phyloP scores from a whole-genome alignment of 2,797 vertebrate genomes.

The Telmatherina bonti region DNA sequence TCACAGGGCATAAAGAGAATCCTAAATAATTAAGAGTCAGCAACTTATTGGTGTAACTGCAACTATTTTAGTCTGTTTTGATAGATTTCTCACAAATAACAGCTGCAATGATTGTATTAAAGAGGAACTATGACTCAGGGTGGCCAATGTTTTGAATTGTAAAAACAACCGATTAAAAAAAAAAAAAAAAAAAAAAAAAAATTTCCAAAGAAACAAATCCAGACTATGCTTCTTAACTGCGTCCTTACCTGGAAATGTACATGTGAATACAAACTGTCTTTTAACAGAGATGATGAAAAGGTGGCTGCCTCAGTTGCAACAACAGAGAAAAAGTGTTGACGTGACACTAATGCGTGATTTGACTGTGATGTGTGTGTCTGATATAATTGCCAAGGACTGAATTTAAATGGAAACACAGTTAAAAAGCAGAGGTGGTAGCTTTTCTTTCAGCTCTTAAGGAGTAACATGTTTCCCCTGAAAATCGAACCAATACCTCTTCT shows the following conservation, averaged over 20 bases:
- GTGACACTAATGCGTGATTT: background rate
- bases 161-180: background rate
- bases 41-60: too few species aligned
- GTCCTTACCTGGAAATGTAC: background rate
- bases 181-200: too few species aligned
- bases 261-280: slow-evolving; percentile 1
- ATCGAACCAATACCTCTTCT: background rate
- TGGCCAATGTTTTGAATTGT: background rate
- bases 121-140: too few species aligned
- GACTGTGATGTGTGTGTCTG: slow-evolving; percentile 3
- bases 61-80: too few species aligned
- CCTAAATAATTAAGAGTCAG: too few species aligned
- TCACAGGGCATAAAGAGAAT: too few species aligned
- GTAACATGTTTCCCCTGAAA: background rate
- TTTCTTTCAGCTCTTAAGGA: background rate
- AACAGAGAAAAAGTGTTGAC: slow-evolving; percentile 12
- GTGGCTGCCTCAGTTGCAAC: background rate
- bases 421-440: background rate
- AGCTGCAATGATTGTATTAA: too few species aligned
- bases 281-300: background rate
- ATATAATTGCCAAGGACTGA: too few species aligned
- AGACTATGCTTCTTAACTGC: background rate
- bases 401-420: too few species aligned
- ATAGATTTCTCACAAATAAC: too few species aligned
- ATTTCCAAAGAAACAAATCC: background rate